Percentiles rank a stretch among this genome's conserved stretches.
Evolutionary conservation across 2,113 vertebrate species (phyloP).

Genomic region (Bos javanicus): DNA sequence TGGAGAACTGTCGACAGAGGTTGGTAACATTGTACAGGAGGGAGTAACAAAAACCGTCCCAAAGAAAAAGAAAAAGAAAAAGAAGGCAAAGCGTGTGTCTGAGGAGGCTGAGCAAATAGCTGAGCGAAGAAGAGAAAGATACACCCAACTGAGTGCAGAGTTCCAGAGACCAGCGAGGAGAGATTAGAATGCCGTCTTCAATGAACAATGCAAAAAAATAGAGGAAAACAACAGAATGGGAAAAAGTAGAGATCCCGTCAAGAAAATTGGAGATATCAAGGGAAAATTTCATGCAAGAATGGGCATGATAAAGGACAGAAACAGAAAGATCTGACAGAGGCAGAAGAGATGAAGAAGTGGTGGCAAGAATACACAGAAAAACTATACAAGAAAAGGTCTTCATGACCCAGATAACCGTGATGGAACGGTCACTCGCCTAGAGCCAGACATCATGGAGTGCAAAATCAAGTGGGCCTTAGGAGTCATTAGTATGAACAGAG

Average conservation of each 20-base stretch:
- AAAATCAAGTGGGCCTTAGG: not conserved
- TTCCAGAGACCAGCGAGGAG: not conserved
- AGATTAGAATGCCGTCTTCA: not conserved
- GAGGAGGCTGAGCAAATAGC: not conserved
- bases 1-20: not conserved
- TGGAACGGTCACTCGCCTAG: too few relatives aligned
- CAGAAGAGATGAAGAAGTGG: not conserved
- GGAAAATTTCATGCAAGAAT: not conserved
- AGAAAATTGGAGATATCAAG: not conserved
- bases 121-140: not conserved
- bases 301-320: not conserved
- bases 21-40: too few relatives aligned
- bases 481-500: accelerated
- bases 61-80: too few relatives aligned
- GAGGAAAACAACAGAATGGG: not conserved
- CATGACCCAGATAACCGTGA: too few relatives aligned
- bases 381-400: accelerated
- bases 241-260: not conserved
- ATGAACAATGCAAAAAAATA: not conserved
- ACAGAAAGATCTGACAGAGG: not conserved
- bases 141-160: not conserved
- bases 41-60: too few relatives aligned
- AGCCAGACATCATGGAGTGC: too few relatives aligned
- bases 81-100: too few relatives aligned
- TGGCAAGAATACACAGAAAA: accelerated